Evolutionary conservation across 2,888 invertebrate genomes (phyloP), one percentile per base, ranked within the genome.

Genomic region (Ormia ochracea): DNA sequence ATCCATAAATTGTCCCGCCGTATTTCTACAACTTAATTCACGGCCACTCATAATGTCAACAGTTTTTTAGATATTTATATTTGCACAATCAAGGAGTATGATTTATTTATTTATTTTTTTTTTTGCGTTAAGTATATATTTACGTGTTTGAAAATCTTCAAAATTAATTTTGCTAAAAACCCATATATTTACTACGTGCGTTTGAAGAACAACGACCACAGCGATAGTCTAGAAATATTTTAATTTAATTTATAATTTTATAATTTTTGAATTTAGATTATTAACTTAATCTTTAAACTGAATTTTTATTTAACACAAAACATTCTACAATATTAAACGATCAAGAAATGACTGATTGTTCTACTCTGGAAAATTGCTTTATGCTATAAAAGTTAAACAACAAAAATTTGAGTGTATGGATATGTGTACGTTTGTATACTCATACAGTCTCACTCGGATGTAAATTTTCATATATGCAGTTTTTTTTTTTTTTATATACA

Each of bases 1-100:
- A 84, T 87, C 88, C 85, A 87, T 86, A 85, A 87, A 88, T 81
- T 87, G 87, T 26, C 83, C 86, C 69, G 84, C 85, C 48, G 86
- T 81, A 82, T 86, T 86, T 79, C 72, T 80, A 63, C 85, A 86
- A 81, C 85, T 83, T 58, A 86, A 82, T 83, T 89, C 87, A 82
- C 87, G 86, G 83, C 89, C 89, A 84, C 87, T 87, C 90, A 89
- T 89, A 78, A 83, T 86, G 81, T 78, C 66, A 76, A 63, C 45
- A 45, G 33, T 6, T 38, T 21, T 68, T 56, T 9, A 31, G 4
- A 48, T 33, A 6, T 17, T 28, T 78, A 38, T 12, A 14, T 56
- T 54, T 19, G 17, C 28, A 52, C 31, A 56, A 63, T 33, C 23
- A 4, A 26, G 36, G 21, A 17, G 5, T 50, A 52, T 48, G 21